phyloP scores from a whole-genome alignment of 2,888 invertebrate species.

The Tribolium freemani region DNA sequence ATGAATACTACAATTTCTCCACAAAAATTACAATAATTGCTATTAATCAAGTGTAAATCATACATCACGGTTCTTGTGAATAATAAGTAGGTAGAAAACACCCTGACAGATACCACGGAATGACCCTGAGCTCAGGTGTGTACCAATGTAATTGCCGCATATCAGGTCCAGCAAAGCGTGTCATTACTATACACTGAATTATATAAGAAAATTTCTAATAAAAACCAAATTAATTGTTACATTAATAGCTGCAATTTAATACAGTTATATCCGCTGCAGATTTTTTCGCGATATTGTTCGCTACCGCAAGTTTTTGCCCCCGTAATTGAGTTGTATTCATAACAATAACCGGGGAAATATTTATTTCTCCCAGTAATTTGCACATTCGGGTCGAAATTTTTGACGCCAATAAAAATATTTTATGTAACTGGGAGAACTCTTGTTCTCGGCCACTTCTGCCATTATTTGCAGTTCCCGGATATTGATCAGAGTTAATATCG shows the following conservation, averaged over 20 bases:
- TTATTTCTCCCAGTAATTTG: background rate
- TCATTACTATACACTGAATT: conserved; percentile 26
- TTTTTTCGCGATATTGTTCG: conserved; percentile 3
- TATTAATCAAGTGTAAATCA: conserved; percentile 8
- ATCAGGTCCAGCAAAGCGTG: conserved; percentile 16
- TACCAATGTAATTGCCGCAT: conserved; percentile 18
- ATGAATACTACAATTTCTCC: background rate
- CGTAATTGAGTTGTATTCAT: conserved; percentile 1
- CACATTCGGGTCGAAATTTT: background rate
- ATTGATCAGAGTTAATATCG: conserved; percentile 11
- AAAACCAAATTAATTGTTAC: conserved; percentile 25
- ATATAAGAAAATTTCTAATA: conserved; percentile 12
- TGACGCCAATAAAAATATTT: conserved; percentile 17
- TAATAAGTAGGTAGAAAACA: conserved; percentile 8
- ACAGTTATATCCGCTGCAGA: conserved; percentile 10
- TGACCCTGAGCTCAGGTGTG: conserved; percentile 27
- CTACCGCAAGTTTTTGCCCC: background rate
- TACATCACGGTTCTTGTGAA: background rate
- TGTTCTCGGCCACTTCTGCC: conserved; percentile 20
- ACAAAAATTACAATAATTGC: conserved; percentile 3
- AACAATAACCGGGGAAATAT: background rate
- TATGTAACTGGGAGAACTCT: conserved; percentile 7
- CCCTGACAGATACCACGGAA: conserved; percentile 5
- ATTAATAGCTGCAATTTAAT: conserved; percentile 30
- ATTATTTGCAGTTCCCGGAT: conserved; percentile 13